Percentiles rank a stretch among this genome's conserved stretches.
phyloP scores from a whole-genome alignment of 2,888 invertebrate species.

The Netelia melanura region DNA sequence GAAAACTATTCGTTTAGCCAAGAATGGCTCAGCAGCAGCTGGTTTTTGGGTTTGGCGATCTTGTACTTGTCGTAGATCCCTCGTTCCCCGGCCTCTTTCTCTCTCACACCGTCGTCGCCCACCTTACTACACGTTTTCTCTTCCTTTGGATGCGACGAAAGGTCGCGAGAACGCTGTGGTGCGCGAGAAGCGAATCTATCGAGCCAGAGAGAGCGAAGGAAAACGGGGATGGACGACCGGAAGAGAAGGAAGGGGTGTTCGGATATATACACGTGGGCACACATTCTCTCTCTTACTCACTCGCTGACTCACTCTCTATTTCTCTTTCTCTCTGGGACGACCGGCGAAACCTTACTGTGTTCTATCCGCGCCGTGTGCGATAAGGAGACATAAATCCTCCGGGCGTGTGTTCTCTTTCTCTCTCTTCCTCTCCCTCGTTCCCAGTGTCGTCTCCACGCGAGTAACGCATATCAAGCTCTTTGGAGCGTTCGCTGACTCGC shows the following conservation, averaged over 20 bases:
- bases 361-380: conserved; percentile 62
- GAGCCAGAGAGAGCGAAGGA: conserved; percentile 68
- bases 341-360: conserved; percentile 67
- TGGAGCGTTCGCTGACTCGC: conserved; percentile 51
- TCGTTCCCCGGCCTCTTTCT: background rate
- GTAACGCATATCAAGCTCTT: conserved; percentile 38
- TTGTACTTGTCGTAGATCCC: background rate
- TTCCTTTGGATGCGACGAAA: conserved; percentile 58
- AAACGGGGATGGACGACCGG: conserved; percentile 57
- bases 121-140: conserved; percentile 1
- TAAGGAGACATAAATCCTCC: conserved; percentile 68
- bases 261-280: conserved; percentile 32
- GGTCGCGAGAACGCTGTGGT: conserved; percentile 46
- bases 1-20: background rate
- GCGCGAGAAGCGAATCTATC: conserved; percentile 60
- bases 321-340: conserved; percentile 23
- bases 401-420: conserved; percentile 47
- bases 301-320: background rate
- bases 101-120: background rate
- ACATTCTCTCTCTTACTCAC: background rate
- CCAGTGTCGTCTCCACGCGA: conserved; percentile 3
- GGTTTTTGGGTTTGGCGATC: conserved; percentile 24
- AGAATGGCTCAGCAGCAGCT: conserved; percentile 6
- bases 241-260: background rate
- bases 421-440: conserved; percentile 7